These are phyloP conservation scores for Sesamia inferens DNA, from an alignment of 2,888 invertebrate species.

Conservation along the genomic window DNA sequence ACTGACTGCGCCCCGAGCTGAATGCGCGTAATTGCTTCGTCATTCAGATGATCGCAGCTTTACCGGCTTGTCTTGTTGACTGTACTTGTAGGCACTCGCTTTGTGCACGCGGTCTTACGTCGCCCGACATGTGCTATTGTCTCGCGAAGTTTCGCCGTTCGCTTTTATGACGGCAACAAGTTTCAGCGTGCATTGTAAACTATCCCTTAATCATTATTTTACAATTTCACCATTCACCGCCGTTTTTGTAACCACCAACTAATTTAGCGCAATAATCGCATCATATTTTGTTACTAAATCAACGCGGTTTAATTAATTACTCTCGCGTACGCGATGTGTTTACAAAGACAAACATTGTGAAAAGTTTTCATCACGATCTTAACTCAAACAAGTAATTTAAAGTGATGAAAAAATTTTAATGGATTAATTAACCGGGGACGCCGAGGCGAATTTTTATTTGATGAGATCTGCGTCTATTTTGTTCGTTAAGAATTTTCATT, in stretches of 20 bases:
- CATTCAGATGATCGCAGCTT: constrained; percentile 88
- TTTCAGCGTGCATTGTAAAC: constrained; percentile 66
- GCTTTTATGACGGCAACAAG: constrained; percentile 79
- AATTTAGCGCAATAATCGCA: constrained; percentile 51
- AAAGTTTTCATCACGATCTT: constrained; percentile 73
- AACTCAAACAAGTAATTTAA: constrained; percentile 72
- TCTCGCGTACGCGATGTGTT: constrained; percentile 59
- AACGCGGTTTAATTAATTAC: constrained; percentile 52
- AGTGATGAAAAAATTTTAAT: constrained; percentile 80
- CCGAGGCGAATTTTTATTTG: constrained; percentile 78
- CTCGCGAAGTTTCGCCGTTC: constrained; percentile 74
- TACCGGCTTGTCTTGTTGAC: constrained; percentile 86
- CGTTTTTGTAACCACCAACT: constrained; percentile 48
- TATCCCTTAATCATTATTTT: constrained; percentile 66
- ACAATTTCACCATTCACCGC: constrained; percentile 53
- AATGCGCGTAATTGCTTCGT: constrained; percentile 89
- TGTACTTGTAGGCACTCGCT: constrained; percentile 82
- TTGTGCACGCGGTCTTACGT: constrained; percentile 82
- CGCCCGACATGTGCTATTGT: constrained; percentile 82
- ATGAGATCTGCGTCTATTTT: constrained; percentile 74
- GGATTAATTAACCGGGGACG: constrained; percentile 81
- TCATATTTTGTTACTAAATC: constrained; percentile 50
- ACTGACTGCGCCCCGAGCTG: constrained; percentile 84
- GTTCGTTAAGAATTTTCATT: constrained; percentile 71
- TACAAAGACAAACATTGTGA: constrained; percentile 67